Evolutionary conservation across 2,113 vertebrate species (phyloP), one percentile per base, ranked within the genome.

Genomic region (Casuarius casuarius): DNA sequence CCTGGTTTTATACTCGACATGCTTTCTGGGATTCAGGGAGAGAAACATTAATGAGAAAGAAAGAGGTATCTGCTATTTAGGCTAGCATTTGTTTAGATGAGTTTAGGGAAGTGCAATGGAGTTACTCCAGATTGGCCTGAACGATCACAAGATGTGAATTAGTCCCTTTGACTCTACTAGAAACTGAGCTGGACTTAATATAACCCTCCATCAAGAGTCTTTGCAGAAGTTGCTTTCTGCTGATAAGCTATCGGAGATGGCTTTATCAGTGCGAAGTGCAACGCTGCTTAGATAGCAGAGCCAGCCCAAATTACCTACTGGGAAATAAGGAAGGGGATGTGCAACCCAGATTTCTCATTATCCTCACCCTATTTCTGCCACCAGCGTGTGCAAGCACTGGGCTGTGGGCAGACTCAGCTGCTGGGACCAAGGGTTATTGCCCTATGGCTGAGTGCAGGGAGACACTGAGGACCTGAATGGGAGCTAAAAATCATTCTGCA

Each of bases 361-460:
- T 49, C 67, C 51, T 48, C 52, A 49, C 25, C 12, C 14, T 29
- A 10, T 66, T 94, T 75, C 15, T 28, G 28, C 51, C 17, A 46
- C 3, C 10, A 16, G 14, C 3, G 4, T 12, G 7, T 29, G 5
- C 33, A 56, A 66, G 26, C 1, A 0, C 17, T 33, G 28, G 54
- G 42, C 54, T 62, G 9, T 52, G 31, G 19, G 4, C 6, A 62
- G 67, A 29, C 35, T 70, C 51, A 74, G 22, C 12, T 73, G 6
- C 29, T 70, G 40, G 13, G 38, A 26, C 0, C 0, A 16, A 15
- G 12, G 22, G 16, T n/a, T 73, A 56, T 38, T 51, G 31, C 29
- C 49, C 84, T 42, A 25, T 8, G 20, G 7, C 25, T 88, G 72
- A 16, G 29, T 33, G 6, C 28, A 84, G 46, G 63, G 76, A 46